phyloP scores from a whole-genome alignment of 2,888 invertebrate species.

The Orthonychiurus folsomi region DNA sequence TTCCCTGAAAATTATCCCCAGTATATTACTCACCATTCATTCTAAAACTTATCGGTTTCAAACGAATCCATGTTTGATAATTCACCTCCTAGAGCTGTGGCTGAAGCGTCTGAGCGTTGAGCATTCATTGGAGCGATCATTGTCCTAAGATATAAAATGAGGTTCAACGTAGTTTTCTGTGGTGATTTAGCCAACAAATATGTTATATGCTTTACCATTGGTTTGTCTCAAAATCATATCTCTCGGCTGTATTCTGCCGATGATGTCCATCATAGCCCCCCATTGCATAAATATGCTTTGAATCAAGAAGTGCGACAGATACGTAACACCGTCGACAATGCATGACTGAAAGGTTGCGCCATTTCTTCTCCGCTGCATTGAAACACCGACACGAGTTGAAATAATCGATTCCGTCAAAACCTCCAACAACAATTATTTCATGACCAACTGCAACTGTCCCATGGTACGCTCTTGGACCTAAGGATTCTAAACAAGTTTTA shows the following conservation, averaged over 20 bases:
- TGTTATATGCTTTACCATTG: too few species aligned
- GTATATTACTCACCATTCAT: neutral
- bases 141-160: constrained; percentile 44
- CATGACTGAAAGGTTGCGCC: constrained; percentile 83
- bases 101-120: constrained; percentile 77
- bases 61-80: neutral
- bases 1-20: constrained; percentile 50
- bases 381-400: constrained; percentile 81
- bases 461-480: constrained; percentile 80
- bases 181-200: neutral
- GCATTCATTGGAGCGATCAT: constrained; percentile 78
- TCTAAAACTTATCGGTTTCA: neutral
- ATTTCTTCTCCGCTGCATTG: constrained; percentile 70
- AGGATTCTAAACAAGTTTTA: neutral
- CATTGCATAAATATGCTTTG: constrained; percentile 68
- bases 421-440: constrained; percentile 81
- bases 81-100: constrained; percentile 66
- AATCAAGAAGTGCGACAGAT: constrained; percentile 67
- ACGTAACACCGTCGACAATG: constrained; percentile 76
- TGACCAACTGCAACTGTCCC: constrained; percentile 80
- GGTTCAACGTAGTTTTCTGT: neutral
- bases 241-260: constrained; percentile 76
- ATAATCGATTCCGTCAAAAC: constrained; percentile 78
- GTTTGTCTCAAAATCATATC: constrained; percentile 63
- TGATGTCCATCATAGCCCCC: constrained; percentile 73